Conservation (phyloP, 2,888 invertebrate species). For the Tricholauxania praeusta region DNA sequence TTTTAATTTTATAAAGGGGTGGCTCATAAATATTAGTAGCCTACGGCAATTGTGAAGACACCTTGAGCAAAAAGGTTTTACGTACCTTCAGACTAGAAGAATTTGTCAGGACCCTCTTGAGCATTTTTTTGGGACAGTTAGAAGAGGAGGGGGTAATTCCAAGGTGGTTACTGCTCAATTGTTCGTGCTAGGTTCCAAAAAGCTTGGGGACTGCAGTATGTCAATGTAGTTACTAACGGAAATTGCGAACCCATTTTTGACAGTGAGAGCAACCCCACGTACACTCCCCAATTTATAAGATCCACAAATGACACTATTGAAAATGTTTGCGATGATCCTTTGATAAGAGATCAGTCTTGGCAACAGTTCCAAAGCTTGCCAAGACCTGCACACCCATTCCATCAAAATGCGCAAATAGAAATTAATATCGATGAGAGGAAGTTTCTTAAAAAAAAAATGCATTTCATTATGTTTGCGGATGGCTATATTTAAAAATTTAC, state of each 20-base stretch:
- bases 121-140: constrained; percentile 9
- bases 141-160: constrained; percentile 16
- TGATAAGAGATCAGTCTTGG: constrained; percentile 9
- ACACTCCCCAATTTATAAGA: neutral
- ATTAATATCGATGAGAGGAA: neutral
- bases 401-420: neutral
- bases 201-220: neutral
- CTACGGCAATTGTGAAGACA: too few relatives aligned
- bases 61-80: too few relatives aligned
- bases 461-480: constrained; percentile 31
- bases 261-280: too few relatives aligned
- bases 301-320: neutral
- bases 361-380: constrained; percentile 12
- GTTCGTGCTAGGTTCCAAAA: neutral
- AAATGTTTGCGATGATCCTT: neutral
- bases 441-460: constrained; percentile 14
- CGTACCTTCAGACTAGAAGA: neutral
- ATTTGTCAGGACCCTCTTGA: constrained; percentile 3
- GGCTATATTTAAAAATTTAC: constrained; percentile 32
- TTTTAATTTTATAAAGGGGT: too few relatives aligned
- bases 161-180: neutral
- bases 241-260: neutral
- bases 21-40: too few relatives aligned
- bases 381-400: constrained; percentile 14
- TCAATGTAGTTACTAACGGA: neutral